Base-by-base conservation (phyloP, 2,888 invertebrate genomes). In the Himalopsyche japonica region DNA sequence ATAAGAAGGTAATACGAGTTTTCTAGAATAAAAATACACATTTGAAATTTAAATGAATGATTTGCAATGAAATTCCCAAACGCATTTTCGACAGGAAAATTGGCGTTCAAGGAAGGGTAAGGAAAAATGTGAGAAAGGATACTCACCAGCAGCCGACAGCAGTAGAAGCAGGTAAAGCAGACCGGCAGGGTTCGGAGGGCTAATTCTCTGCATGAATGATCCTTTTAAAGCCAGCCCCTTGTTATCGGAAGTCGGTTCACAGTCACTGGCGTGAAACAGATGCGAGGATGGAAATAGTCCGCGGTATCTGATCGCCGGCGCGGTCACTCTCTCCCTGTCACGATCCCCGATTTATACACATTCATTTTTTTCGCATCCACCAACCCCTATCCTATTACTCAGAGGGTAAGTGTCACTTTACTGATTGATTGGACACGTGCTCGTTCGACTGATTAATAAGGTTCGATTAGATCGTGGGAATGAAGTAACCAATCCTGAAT, bases 181-280 rank as follows among this genome's bases (percentile, higher is more conserved):
- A 47, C 43, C 47, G 43, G 48, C 24, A 77, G 77, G 77, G 37
- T 43, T 34, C 37, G 80, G 77, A 76, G 49, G 84, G 32, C 76
- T 37, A 77, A 81, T 80, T 70, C 81, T 81, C 80, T 80, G 80
- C 81, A 81, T 48, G 81, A 84, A 77, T 48, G 70, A 70, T 70
- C 70, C 70, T 30, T 70, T 70, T 70, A 78, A 77, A 57, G 27
- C 30, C 24, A 49, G 80, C 76, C 81, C 91, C 92, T 92, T 92
- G 88, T 88, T 91, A 89, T 88, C 88, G 87, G 86, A 80, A 88
- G 85, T 87, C 84, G 83, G 87, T 87, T 87, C 87, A 84, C 87
- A 86, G 85, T 87, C 87, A 87, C 88, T 88, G 87, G 87, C 89
- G 89, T 90, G 89, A 89, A 89, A 90, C 91, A 91, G 12, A 43